phyloP scores from a whole-genome alignment of 2,888 invertebrate genomes.

The Serripes groenlandicus region DNA sequence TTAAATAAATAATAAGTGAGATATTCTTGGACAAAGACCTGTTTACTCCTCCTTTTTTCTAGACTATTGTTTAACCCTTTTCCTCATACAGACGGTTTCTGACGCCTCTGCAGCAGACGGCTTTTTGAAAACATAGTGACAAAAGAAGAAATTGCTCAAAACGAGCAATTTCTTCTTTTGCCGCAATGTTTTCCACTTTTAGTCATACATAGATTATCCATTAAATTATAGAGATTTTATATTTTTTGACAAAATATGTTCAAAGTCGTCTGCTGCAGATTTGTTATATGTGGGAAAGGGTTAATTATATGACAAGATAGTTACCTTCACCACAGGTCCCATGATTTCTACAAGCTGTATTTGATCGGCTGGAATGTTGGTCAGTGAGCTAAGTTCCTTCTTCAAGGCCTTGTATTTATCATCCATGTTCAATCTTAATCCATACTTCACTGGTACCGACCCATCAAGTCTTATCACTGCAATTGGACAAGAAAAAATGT shows the following conservation, averaged over 20 bases:
- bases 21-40: too few species aligned
- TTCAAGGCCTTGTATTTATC: conserved; percentile 93
- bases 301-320: too few species aligned
- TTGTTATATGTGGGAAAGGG: not conserved
- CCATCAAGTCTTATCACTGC: conserved; percentile 89
- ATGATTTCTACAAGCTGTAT: conserved; percentile 92
- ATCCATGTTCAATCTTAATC: conserved; percentile 93
- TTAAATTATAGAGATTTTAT: not conserved
- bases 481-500: conserved; percentile 16
- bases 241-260: too few species aligned
- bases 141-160: not conserved
- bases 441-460: conserved; percentile 94
- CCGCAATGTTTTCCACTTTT: not conserved
- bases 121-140: not conserved
- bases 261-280: not conserved
- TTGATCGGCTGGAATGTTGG: conserved; percentile 86
- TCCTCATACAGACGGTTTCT: too few species aligned
- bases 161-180: not conserved
- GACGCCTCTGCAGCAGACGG: too few species aligned
- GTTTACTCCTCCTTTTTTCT: too few species aligned
- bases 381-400: conserved; percentile 88
- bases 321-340: conserved; percentile 90
- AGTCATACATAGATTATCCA: not conserved
- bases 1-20: too few species aligned
- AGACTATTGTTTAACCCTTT: too few species aligned